Conservation (phyloP, 2,797 vertebrate species). For the Sebastes iracundus region DNA sequence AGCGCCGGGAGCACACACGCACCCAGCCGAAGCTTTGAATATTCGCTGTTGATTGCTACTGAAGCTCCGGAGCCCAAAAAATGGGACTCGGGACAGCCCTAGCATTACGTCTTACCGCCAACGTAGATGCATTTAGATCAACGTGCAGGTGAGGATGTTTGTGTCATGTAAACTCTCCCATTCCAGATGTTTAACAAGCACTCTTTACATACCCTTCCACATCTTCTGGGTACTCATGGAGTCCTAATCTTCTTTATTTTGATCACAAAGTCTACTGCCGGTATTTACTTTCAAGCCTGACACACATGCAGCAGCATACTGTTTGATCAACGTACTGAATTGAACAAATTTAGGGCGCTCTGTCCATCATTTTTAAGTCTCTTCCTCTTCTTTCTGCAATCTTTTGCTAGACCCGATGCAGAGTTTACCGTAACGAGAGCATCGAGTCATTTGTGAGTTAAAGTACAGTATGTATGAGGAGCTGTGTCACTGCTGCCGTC, state of each 20-base stretch:
- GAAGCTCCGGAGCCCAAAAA: too few species aligned
- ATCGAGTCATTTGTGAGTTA: neutral
- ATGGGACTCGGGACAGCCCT: too few species aligned
- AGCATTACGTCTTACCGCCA: too few species aligned
- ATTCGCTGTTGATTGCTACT: too few species aligned
- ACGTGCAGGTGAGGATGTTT: neutral
- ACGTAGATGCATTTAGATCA: neutral
- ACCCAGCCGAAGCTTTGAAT: too few species aligned
- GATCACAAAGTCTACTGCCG: neutral
- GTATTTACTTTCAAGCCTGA: neutral
- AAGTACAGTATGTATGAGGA: neutral
- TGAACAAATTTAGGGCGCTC: neutral
- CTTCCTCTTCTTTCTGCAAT: neutral
- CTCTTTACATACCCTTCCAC: neutral
- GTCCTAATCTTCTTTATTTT: neutral
- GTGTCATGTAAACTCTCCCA: neutral
- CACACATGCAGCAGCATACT: neutral
- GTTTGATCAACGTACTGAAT: neutral
- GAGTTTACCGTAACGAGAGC: neutral
- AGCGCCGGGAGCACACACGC: too few species aligned
- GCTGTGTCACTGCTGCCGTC: conserved; percentile 2
- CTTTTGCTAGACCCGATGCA: neutral
- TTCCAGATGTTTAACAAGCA: neutral
- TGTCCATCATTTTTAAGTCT: neutral
- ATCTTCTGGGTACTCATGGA: neutral